Base-by-base conservation (phyloP, 2,797 vertebrate genomes). In the Pipistrellus nathusii region DNA sequence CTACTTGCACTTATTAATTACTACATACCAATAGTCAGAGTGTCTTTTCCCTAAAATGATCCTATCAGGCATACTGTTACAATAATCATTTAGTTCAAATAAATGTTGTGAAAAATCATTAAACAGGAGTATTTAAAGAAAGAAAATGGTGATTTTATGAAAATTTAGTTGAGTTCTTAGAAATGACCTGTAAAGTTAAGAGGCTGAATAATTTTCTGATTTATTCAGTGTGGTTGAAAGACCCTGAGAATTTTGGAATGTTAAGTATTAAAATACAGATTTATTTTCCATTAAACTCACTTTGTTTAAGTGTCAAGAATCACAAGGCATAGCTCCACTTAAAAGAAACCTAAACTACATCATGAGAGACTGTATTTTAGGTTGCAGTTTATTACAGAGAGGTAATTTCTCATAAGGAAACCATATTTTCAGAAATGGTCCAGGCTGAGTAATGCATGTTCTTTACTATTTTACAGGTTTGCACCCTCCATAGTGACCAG, bases 11-110 rank as follows among this genome's bases (percentile, higher is more conserved):
- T 7, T 66, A 32, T 44, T 44, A 44, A 3, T 59, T 59, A 17
- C 84, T 78, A 84, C 0, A 53, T 48, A 62, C 0, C 20, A 46
- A 57, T 32, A 75, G 5, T 32, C 21, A 51, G 3, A 41, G 4
- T 59, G 18, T 62, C 0, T 80, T 25, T 64, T 89, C 4, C 8
- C 9, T 13, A 46, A 86, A 77, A 23, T 23, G 0, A 32, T 73
- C 30, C 72, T 73, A 64, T 84, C 10, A 92, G 35, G 7, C 15
- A 78, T 62, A 53, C 0, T 51, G 0, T 59, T 84, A 57, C 2
- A 44, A 0, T 23, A 27, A 75, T 73, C 55, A 90, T 25, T 94
- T 75, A 92, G 5, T 85, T 93, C 11, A 85, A 89, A 57, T 41
- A 51, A 35, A 77, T 66, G 48, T 77, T 41, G 38, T 75, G 1